Base-by-base conservation (phyloP, 2,797 vertebrate species). In the Phylloscopus collybita region DNA sequence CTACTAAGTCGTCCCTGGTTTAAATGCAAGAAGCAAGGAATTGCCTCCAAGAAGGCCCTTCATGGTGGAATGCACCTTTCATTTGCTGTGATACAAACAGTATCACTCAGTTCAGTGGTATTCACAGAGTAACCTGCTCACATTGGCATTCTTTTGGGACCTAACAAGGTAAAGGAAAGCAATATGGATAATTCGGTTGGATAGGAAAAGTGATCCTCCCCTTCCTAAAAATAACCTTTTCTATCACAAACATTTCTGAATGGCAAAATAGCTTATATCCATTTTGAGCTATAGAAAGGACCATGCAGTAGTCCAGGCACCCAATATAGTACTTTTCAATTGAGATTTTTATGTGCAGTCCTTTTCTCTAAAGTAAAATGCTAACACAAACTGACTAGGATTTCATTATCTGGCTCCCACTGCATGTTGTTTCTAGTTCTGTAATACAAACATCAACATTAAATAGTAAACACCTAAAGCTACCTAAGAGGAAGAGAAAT, bases 1-100 rank as follows among this genome's bases (percentile, higher is more conserved):
- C 23, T 47, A 29, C 8, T 15, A 60, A 65, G 16, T 0, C 0
- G 5, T 78, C 15, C 11, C 8, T 57, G 30, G 3, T n/a, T 84
- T 49, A 75, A 88, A 69, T n/a, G 30, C 8, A 78, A 75, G 47
- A 84, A 67, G 5, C 3, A 71, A 65, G 13, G 4, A 38, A 38
- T 34, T 72, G 6, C 19, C 8, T 81, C 19, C 17, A 53, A 88
- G 20, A 83, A 86, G 13, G 9, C 1, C 9, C 47, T 74, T 86
- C 1, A 8, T 34, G 6, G 25, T 57, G 22, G n/a, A 84, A 54
- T 36, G 11, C 3, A 23, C 11, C 80, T 84, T 44, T 86, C 20
- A 36, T 17, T 47, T 79, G 47, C 30, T 54, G 32, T 47, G 34
- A 32, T 66, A 26, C 13, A 76, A 21, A 4, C 17, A 59, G 23